Base-by-base conservation (phyloP, 2,888 invertebrate genomes). In the Adela reaumurella region DNA sequence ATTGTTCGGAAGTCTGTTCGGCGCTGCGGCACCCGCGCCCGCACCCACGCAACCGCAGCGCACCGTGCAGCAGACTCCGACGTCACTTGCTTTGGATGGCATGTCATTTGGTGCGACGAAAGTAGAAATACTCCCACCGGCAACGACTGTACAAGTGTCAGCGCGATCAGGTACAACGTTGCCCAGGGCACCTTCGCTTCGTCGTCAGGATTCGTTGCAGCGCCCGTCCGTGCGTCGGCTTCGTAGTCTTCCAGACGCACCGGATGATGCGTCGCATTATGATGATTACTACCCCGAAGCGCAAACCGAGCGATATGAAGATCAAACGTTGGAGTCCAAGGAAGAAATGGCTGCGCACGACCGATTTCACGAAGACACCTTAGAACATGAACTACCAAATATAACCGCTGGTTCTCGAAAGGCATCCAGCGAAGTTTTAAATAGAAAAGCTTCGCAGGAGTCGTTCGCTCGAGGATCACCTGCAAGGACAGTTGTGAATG, bases 281-380 rank as follows among this genome's bases (percentile, higher is more conserved):
- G 74, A 77, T 60, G 77, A 77, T 58, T 77, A 78, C 67, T 76
- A 74, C 62, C 58, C 76, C 69, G 76, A 77, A 77, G 76, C 78
- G 77, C 77, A 76, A 64, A 68, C 67, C 58, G 74, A 77, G 67
- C 71, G 71, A 72, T 58, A 61, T 58, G 64, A 63, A 60, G 74
- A 76, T 53, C 68, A 66, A n/a, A 17, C 46, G 2, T 19, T 18
- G 14, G 46, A 46, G 17, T 16, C 43, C 11, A 3, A 42, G 17
- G 16, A 49, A 19, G 46, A 49, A 24, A 46, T 28, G 57, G 64
- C 65, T 49, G 74, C 77, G 58, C 63, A 76, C 56, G 74, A 77
- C 53, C 71, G 71, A 67, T 77, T 70, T 72, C 67, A 62, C 68
- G 43, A 17, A 17, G 18, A 43, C 3, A 10, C 3, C 19, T 43